Base-by-base conservation (phyloP, 1,140 invertebrate species). In the Lamellibrachia luymesi region DNA sequence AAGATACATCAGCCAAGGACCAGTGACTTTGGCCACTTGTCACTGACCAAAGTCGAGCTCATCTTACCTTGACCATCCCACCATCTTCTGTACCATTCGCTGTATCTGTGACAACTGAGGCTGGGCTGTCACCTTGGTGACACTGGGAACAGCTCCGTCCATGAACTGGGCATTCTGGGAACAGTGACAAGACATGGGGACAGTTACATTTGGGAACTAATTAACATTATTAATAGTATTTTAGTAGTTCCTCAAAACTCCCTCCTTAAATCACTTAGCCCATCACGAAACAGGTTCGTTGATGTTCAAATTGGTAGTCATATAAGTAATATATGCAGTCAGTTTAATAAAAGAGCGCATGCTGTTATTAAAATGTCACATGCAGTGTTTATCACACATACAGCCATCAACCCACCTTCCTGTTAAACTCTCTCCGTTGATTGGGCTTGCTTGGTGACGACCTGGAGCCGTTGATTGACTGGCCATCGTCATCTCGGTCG, bases 11-110 rank as follows among this genome's bases (percentile, higher is more conserved):
- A 22, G 6, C 64, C 64, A 17, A 22, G 64, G 25, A 22, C 64
- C 64, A 80, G 64, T 10, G 5, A 22, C 64, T 17, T 22, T 80
- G 64, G 64, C 2, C 64, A 80, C 64, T 10, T 80, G 64, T 17
- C 64, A 80, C 64, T 80, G 64, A 80, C 13, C 64, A 80, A 80
- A 22, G 51, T 2, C 51, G 4, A 91, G 7, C 10, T 51, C 27
- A 91, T 94, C 95, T 94, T 95, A 97, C 96, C 95, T 97, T 50
- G 97, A 96, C 98, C 98, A 99, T 49, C 97, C 97, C 96, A 98
- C 99, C 97, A 99, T 98, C 7, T 97, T 95, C 95, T 98, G 98
- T 2, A 98, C 97, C 95, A 97, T 98, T 93, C 96, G 96, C 95
- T 98, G 98, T 6, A 99, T 96, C n/a, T 97, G 96, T 5, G 95